Evolutionary conservation across 2,888 invertebrate species (phyloP).

Genomic region (Campoletis raptor): DNA sequence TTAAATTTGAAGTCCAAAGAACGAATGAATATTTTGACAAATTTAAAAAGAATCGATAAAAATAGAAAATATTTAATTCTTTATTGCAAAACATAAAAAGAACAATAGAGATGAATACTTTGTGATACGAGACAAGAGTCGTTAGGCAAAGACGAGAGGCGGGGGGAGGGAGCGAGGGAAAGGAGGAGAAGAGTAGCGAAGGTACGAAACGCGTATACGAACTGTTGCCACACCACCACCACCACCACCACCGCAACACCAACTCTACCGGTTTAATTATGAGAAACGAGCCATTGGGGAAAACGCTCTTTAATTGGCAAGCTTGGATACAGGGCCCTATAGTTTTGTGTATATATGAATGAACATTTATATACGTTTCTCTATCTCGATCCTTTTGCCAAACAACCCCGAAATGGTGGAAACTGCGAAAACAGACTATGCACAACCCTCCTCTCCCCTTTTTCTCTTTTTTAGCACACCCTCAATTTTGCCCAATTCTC

Average conservation of each 20-base stretch:
- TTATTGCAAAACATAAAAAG: slow-evolving; percentile 1
- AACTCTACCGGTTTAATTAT: slow-evolving; percentile 70
- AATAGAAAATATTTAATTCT: background rate
- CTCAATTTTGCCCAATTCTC: slow-evolving; percentile 35
- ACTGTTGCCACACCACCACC: slow-evolving; percentile 51
- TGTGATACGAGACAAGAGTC: slow-evolving; percentile 61
- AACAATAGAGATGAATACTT: slow-evolving; percentile 46
- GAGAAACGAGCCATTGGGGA: slow-evolving; percentile 71
- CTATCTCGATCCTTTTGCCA: slow-evolving; percentile 54
- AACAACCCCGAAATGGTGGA: slow-evolving; percentile 56
- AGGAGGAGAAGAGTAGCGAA: slow-evolving; percentile 46
- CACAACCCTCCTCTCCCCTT: slow-evolving; percentile 11
- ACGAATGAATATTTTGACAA: background rate
- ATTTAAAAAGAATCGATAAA: background rate
- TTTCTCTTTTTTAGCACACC: slow-evolving; percentile 24
- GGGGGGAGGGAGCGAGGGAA: slow-evolving; percentile 6
- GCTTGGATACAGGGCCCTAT: slow-evolving; percentile 66
- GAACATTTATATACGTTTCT: slow-evolving; percentile 30
- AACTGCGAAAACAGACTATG: slow-evolving; percentile 58
- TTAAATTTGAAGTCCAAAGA: background rate
- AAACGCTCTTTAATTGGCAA: slow-evolving; percentile 70
- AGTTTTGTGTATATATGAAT: slow-evolving; percentile 25
- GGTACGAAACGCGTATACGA: slow-evolving; percentile 68
- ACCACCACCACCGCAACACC: slow-evolving; percentile 53
- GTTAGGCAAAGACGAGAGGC: slow-evolving; percentile 53